These are phyloP conservation scores for Gobiocypris rarus DNA, from an alignment of 2,113 vertebrate species.

Conservation along the genomic window DNA sequence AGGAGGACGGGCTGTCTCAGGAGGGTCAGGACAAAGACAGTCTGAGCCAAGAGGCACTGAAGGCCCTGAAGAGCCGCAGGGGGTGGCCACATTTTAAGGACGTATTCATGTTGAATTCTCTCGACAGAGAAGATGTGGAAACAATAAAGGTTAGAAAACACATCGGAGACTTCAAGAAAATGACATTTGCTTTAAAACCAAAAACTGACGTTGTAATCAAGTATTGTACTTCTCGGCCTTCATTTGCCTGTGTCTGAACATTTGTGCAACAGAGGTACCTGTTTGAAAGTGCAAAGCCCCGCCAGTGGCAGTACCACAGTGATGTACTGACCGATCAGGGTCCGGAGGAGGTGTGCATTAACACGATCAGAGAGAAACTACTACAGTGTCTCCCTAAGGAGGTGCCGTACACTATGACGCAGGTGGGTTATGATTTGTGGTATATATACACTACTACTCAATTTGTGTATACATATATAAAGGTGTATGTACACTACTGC, in stretches of 20 bases:
- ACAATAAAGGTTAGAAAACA: slow-evolving; percentile 82
- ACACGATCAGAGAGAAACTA: slow-evolving; percentile 87
- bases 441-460: too few species aligned
- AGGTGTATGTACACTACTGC: too few species aligned
- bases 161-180: background rate
- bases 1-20: background rate
- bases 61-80: slow-evolving; percentile 60
- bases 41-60: slow-evolving; percentile 64
- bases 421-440: slow-evolving; percentile 74
- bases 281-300: slow-evolving; percentile 81
- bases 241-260: background rate
- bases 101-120: slow-evolving; percentile 93
- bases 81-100: slow-evolving; percentile 93
- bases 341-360: slow-evolving; percentile 86
- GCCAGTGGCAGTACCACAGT: slow-evolving; percentile 91
- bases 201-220: background rate
- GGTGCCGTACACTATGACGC: slow-evolving; percentile 87
- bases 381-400: slow-evolving; percentile 89
- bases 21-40: background rate
- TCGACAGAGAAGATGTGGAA: slow-evolving; percentile 83
- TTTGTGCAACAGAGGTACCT: slow-evolving; percentile 82
- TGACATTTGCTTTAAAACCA: background rate
- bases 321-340: slow-evolving; percentile 88
- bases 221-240: background rate
- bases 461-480: too few species aligned